Base-by-base conservation (phyloP, 2,113 vertebrate genomes). In the Solea solea region DNA sequence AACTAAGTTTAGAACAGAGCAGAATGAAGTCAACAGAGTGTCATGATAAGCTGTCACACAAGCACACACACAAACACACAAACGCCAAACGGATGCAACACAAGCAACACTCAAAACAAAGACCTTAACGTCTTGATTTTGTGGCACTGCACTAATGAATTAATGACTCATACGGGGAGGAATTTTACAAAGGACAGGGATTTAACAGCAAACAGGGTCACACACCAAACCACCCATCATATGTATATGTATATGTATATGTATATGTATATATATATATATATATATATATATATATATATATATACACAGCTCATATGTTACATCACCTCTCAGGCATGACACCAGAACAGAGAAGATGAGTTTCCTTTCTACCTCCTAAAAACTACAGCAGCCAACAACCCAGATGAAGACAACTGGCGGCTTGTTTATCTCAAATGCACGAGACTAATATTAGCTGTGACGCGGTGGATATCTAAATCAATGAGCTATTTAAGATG, bases 281-380 rank as follows among this genome's bases (percentile, higher is more conserved):
- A 21, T 21, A 21, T 21, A 21, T 21, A 21, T 21, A 21, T 21
- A 21, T 21, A 21, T 21, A 21, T 21, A 21, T 21, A 21, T 21
- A 1, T 21, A 21, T 21, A 21, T 21, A 85, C 81, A 78, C 82
- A 70, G 41, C 73, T 78, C 53, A 51, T 87, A 82, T 86, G 71
- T 71, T 88, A 86, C 71, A 88, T 83, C 83, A 77, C 75, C 65
- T 78, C 69, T 86, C 69, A 41, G 73, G 65, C 42, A 53, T 25
- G 42, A 69, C 27, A 45, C 64, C 58, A 71, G 27, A 72, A 72
- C 55, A 51, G 48, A 72, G 52, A 61, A 62, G 39, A 77, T 21
- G 39, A 62, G 58, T 12, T 50, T 51, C 76, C 54, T 83, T 71
- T 48, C 11, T 62, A 66, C 59, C 68, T 73, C 54, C 57, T 74